Conservation (phyloP, 2,113 vertebrate species). For the Odobenus rosmarus region DNA sequence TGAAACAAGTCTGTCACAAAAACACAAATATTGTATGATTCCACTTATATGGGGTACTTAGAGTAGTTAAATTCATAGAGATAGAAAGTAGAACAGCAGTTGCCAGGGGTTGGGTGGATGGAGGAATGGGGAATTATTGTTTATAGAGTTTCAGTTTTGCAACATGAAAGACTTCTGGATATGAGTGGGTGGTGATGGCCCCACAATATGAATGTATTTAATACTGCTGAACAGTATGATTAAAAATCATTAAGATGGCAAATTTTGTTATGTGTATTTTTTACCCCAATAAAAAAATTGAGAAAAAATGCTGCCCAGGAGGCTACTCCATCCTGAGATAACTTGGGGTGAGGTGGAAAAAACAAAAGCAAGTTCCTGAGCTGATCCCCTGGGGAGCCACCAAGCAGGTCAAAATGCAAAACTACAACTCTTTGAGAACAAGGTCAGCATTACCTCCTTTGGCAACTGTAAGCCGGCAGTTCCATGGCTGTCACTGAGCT, state of each 20-base stretch:
- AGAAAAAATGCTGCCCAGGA: neutral
- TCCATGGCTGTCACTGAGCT: neutral
- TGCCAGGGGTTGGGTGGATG: neutral
- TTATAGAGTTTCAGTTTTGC: constrained; percentile 1
- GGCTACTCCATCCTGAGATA: neutral
- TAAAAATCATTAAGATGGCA: neutral
- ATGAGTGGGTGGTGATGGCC: neutral
- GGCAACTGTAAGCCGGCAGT: neutral
- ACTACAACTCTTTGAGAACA: neutral
- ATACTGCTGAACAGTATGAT: neutral
- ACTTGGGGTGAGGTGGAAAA: neutral
- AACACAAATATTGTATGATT: neutral
- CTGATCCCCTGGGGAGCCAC: neutral
- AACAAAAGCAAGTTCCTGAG: neutral
- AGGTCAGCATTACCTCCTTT: neutral
- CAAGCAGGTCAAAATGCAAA: neutral
- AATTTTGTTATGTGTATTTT: neutral
- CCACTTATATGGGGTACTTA: neutral
- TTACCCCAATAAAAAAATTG: neutral
- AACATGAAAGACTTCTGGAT: neutral
- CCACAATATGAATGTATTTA: neutral
- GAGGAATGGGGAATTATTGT: neutral
- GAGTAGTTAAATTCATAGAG: neutral
- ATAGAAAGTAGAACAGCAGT: neutral
- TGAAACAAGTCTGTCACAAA: neutral